A percentile compares a stretch with the other conserved stretches of the same genome.
These are phyloP conservation scores for Percopsis omiscomaycus DNA, from an alignment of 2,797 vertebrate genomes.

Conservation along the genomic window DNA sequence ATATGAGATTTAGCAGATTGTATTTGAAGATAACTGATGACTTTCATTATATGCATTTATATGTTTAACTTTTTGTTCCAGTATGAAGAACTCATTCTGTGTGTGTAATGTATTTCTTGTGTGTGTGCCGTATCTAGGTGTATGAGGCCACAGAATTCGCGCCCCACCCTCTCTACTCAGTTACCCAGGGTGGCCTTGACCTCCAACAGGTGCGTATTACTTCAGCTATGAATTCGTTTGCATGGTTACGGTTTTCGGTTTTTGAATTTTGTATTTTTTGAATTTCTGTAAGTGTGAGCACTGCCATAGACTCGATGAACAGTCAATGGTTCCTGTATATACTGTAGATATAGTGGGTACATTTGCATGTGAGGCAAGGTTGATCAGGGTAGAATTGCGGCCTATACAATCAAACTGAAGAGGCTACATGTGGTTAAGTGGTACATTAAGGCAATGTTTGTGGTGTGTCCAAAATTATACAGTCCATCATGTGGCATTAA, in stretches of 20 bases:
- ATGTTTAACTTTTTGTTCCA: background rate
- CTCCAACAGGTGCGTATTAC: slow-evolving; percentile 70
- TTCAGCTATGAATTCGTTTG: no score
- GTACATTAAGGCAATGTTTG: slow-evolving; percentile 37
- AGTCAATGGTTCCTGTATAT: background rate
- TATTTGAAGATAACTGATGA: background rate
- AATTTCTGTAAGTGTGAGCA: no score
- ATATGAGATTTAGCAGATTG: slow-evolving; percentile 5
- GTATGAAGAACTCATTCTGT: background rate
- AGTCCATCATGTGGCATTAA: slow-evolving; percentile 64
- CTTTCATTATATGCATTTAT: background rate
- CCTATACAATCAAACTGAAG: background rate
- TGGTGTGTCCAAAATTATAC: slow-evolving; percentile 66
- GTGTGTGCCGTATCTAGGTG: slow-evolving; percentile 52
- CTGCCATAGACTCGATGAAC: no score
- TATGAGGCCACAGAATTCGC: slow-evolving; percentile 74
- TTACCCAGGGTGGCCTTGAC: slow-evolving; percentile 72
- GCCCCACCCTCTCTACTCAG: slow-evolving; percentile 73
- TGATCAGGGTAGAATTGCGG: background rate
- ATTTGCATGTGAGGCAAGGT: background rate
- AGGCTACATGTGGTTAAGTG: slow-evolving; percentile 28
- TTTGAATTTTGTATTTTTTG: no score
- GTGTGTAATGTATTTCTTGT: background rate
- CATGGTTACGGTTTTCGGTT: no score
- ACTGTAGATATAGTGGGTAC: background rate